Base-by-base conservation (phyloP, 2,797 vertebrate genomes). In the Enteromius unitaeniatus region DNA sequence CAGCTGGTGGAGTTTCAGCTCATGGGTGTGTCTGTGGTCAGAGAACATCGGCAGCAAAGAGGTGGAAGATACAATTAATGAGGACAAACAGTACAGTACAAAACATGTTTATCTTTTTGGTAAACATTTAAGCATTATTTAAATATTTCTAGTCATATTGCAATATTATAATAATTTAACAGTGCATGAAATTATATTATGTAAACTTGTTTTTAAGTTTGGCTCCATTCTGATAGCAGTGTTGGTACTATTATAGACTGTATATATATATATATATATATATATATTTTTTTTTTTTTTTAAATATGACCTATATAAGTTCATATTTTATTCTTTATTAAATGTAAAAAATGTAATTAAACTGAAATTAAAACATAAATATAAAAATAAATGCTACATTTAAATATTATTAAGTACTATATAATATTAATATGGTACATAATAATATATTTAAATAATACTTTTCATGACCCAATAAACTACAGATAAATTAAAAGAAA, bases 1-100 rank as follows among this genome's bases (percentile, higher is more conserved):
- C 87, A 99, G 81, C 86, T 99, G 98, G 89, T 99, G 98, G 14
- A 99, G 96, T 89, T 98, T 96, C 21, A 99, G 92, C 85, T 99
- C 96, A n/a, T 99, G 98, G 0, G 98, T 99, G 89, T 99, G 97
- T 91, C 98, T 99, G 83, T 84, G 78, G 40, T 64, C 55, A 81
- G 68, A 49, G 62, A 1, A 79, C 31, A 80, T n/a, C 8, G 75
- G 51, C 21, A 81, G 45, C 6, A 4, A 31, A 70, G 60, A 58
- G n/a, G 26, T 62, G 78, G 17, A 1, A 65, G 31, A 31, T 17
- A 72, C 2, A 73, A 31, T 31, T 1, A 49, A 23, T 4, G 6
- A 23, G 67, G 6, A 13, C 11, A 69, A 70, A 45, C 37, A 37
- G 42, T 45, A 45, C 42, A 45, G 42, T 13, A 13, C 3, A 28